Percentiles rank a stretch among this genome's conserved stretches.
Conservation (phyloP, 2,113 vertebrate genomes). For the Passer montanus region DNA sequence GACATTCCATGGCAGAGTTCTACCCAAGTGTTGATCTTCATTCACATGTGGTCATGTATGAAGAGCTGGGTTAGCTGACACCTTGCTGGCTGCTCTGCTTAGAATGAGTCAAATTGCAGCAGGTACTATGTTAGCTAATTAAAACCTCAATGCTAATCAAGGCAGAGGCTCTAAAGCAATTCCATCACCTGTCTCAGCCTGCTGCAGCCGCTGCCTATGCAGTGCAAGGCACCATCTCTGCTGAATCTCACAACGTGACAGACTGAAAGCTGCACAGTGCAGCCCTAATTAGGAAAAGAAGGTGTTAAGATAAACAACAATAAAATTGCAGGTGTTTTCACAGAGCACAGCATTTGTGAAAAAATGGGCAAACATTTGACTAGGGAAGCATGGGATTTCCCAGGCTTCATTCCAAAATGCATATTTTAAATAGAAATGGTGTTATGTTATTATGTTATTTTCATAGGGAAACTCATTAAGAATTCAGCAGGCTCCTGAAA, state of each 20-base stretch:
- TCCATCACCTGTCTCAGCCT: background rate
- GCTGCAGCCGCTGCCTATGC: background rate
- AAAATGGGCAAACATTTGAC: constrained; percentile 1
- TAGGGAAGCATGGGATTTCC: background rate
- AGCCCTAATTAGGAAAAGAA: constrained; percentile 3
- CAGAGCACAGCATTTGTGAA: background rate
- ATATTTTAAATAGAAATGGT: background rate
- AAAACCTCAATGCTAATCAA: background rate
- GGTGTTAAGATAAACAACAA: background rate
- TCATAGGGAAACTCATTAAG: background rate
- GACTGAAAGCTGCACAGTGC: background rate
- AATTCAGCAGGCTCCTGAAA: background rate
- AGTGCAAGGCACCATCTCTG: background rate
- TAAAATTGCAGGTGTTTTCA: background rate
- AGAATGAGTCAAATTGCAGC: background rate
- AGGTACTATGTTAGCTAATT: background rate
- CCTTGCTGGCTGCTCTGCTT: background rate
- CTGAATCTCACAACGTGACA: background rate
- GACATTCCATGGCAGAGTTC: background rate
- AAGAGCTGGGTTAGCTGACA: background rate
- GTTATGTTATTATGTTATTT: background rate
- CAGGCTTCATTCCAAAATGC: constrained; percentile 13
- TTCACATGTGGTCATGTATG: background rate
- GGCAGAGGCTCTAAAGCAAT: background rate
- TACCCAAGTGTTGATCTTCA: background rate